These are phyloP conservation scores for Papilio protenor DNA, from an alignment of 2,888 invertebrate genomes.

Conservation along the genomic window DNA sequence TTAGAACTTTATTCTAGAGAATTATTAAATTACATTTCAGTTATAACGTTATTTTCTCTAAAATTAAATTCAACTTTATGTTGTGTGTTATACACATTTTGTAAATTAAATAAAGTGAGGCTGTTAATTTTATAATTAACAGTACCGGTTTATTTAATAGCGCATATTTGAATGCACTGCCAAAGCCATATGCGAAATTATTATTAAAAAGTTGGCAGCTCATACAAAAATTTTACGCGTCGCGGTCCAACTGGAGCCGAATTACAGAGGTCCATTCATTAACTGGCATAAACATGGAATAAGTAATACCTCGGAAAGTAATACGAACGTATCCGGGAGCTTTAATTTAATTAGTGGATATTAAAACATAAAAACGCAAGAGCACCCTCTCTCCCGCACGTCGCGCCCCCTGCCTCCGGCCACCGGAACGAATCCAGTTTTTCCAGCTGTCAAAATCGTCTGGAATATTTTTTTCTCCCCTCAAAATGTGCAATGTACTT, in stretches of 20 bases:
- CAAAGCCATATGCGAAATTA: constrained; percentile 30
- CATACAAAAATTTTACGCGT: constrained; percentile 35
- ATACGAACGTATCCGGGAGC: constrained; percentile 47
- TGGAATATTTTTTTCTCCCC: constrained; percentile 34
- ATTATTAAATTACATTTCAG: too few species aligned
- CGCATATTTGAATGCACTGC: constrained; percentile 35
- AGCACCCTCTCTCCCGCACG: constrained; percentile 41
- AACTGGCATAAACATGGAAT: constrained; percentile 47
- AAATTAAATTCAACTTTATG: not conserved
- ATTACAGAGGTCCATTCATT: constrained; percentile 48
- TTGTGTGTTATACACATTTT: too few species aligned
- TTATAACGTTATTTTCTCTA: not conserved
- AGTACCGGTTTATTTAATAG: constrained; percentile 21
- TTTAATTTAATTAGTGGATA: constrained; percentile 48
- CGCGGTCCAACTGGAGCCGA: constrained; percentile 42
- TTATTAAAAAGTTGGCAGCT: constrained; percentile 43
- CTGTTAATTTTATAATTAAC: constrained; percentile 29
- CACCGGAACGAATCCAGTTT: constrained; percentile 46
- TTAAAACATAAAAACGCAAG: constrained; percentile 46
- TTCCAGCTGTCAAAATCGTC: constrained; percentile 41
- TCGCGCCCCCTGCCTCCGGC: constrained; percentile 39
- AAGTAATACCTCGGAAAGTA: constrained; percentile 48
- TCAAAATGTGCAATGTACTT: constrained; percentile 17
- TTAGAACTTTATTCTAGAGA: too few species aligned
- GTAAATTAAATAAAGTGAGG: not conserved